These are phyloP conservation scores for Propithecus coquereli DNA, from an alignment of 2,113 vertebrate genomes.

Conservation along the genomic window DNA sequence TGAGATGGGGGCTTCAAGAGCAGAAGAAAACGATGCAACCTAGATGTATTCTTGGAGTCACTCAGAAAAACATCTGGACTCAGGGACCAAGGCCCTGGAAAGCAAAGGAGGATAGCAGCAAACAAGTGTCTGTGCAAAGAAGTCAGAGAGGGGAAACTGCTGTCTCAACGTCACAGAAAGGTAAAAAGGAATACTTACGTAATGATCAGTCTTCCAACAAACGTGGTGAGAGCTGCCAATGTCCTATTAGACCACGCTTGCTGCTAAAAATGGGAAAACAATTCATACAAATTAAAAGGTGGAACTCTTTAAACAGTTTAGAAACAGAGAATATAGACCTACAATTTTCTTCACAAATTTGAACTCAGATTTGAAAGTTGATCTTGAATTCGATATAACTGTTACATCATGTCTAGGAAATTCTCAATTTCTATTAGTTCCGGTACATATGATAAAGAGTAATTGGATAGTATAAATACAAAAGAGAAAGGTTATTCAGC, in stretches of 20 bases:
- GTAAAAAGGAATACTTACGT: slow-evolving; percentile 72
- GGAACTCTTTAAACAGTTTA: not conserved
- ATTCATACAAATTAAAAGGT: not conserved
- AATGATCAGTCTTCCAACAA: accelerated
- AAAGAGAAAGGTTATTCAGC: not conserved
- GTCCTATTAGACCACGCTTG: not conserved
- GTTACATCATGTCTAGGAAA: not conserved
- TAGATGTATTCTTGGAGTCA: not conserved
- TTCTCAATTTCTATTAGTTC: not conserved
- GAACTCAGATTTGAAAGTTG: not conserved
- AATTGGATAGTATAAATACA: not conserved
- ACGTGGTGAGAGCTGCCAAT: not conserved
- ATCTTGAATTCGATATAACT: not conserved
- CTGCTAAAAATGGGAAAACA: not conserved
- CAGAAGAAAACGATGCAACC: not conserved
- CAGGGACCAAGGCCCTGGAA: slow-evolving; percentile 37
- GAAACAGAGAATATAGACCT: not conserved
- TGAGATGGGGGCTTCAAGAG: not conserved
- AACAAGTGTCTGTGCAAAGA: slow-evolving; percentile 78
- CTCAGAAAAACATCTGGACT: slow-evolving; percentile 74
- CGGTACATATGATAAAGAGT: not conserved
- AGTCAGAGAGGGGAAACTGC: slow-evolving; percentile 63
- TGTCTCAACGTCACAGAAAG: slow-evolving; percentile 87
- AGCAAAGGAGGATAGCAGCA: slow-evolving; percentile 45
- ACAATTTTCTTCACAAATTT: accelerated